Conservation (phyloP, 2,797 vertebrate species). For the Spheniscus humboldti region DNA sequence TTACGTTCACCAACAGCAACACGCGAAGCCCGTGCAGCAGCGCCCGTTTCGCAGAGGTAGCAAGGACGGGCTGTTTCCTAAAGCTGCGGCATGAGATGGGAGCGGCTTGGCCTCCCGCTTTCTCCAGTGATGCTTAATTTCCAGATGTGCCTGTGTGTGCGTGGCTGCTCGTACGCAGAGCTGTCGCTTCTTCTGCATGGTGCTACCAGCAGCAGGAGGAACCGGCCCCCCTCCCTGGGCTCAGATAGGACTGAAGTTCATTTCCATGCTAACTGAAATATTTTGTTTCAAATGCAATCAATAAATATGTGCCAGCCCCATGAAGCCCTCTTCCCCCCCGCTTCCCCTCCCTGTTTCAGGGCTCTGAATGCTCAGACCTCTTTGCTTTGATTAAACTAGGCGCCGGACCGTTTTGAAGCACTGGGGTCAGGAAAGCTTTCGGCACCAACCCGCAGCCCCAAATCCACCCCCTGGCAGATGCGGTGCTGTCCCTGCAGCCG, state of each 20-base stretch:
- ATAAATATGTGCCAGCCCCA: neutral
- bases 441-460: neutral
- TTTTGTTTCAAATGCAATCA: neutral
- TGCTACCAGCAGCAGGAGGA: neutral
- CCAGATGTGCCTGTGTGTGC: neutral
- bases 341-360: neutral
- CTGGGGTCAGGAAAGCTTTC: neutral
- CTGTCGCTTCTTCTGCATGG: rapidly evolving
- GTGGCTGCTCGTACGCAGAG: rapidly evolving
- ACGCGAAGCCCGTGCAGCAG: neutral
- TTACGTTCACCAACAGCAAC: neutral
- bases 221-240: rapidly evolving
- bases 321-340: neutral
- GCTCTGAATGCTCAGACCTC: neutral
- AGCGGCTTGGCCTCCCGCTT: neutral
- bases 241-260: neutral
- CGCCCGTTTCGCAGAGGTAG: neutral
- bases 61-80: neutral
- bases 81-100: rapidly evolving
- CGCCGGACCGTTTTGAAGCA: rapidly evolving
- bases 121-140: rapidly evolving
- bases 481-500: neutral
- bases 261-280: neutral
- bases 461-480: rapidly evolving
- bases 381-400: neutral